Percentiles rank a stretch among this genome's conserved stretches.
phyloP scores from a whole-genome alignment of 2,888 invertebrate species.

The Omphaloscelis lunosa region DNA sequence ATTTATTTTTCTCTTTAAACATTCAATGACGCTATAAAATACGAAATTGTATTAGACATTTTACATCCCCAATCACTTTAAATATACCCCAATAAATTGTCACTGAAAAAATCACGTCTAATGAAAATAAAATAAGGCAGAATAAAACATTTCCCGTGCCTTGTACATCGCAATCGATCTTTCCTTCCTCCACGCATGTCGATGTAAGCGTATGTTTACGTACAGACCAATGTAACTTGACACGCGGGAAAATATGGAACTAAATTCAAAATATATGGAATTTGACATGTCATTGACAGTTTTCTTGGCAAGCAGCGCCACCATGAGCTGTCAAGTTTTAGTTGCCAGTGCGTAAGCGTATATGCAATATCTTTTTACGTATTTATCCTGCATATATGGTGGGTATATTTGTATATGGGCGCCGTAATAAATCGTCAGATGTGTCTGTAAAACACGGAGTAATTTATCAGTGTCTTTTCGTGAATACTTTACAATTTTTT shows the following conservation, averaged over 20 bases:
- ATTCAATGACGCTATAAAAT: neutral
- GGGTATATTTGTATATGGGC: conserved; percentile 67
- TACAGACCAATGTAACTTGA: conserved; percentile 38
- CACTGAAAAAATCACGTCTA: conserved; percentile 44
- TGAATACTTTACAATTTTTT: conserved; percentile 77
- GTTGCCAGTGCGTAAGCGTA: conserved; percentile 46
- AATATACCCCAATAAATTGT: conserved; percentile 42
- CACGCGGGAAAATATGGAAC: conserved; percentile 18
- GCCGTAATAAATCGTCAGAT: conserved; percentile 74
- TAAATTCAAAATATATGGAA: conserved; percentile 10
- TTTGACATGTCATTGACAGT: conserved; percentile 46
- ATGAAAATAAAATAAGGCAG: conserved; percentile 55
- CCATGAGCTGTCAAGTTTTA: conserved; percentile 3
- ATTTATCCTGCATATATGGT: conserved; percentile 69
- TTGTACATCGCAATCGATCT: conserved; percentile 59
- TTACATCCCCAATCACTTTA: conserved; percentile 29
- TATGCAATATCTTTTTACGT: conserved; percentile 52
- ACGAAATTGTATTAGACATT: conserved; percentile 4
- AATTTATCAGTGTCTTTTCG: conserved; percentile 76
- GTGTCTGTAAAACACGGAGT: conserved; percentile 76
- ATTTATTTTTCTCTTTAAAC: too few species aligned
- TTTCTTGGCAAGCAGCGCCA: conserved; percentile 29
- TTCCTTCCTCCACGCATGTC: conserved; percentile 50
- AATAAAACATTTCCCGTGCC: conserved; percentile 56
- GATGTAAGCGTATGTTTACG: conserved; percentile 62